Conservation (phyloP, 1,140 invertebrate species). For the Zophobas morio region DNA sequence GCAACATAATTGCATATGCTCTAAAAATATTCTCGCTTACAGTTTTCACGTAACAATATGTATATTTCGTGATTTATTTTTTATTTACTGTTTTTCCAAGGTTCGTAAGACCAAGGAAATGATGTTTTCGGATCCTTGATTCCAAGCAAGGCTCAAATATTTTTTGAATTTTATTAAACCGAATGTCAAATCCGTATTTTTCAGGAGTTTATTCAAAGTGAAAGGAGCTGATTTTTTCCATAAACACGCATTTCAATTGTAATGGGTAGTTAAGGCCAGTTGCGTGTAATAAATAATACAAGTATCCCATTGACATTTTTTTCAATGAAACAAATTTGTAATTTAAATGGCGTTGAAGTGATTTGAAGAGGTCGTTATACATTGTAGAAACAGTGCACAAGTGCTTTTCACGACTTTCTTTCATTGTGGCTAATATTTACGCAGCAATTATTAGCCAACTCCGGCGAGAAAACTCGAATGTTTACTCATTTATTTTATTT, state of each 20-base stretch:
- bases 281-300: conserved; percentile 30
- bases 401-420: conserved; percentile 28
- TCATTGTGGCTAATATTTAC: not conserved
- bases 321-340: conserved; percentile 41
- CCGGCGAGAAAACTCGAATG: not conserved
- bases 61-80: too few species aligned
- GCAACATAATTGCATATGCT: too few species aligned
- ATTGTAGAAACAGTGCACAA: conserved; percentile 7
- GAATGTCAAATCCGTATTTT: not conserved
- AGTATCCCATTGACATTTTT: conserved; percentile 41
- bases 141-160: not conserved
- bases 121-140: too few species aligned
- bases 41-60: too few species aligned
- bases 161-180: not conserved
- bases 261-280: conserved; percentile 25
- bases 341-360: conserved; percentile 30
- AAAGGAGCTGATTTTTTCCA: conserved; percentile 6
- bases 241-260: conserved; percentile 13
- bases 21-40: too few species aligned
- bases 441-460: not conserved
- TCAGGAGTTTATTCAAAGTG: not conserved
- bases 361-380: conserved; percentile 32
- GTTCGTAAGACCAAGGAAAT: too few species aligned
- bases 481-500: not conserved
- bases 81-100: too few species aligned